Evolutionary conservation across 2,113 vertebrate species (phyloP).

Genomic region (Argyrosomus japonicus): DNA sequence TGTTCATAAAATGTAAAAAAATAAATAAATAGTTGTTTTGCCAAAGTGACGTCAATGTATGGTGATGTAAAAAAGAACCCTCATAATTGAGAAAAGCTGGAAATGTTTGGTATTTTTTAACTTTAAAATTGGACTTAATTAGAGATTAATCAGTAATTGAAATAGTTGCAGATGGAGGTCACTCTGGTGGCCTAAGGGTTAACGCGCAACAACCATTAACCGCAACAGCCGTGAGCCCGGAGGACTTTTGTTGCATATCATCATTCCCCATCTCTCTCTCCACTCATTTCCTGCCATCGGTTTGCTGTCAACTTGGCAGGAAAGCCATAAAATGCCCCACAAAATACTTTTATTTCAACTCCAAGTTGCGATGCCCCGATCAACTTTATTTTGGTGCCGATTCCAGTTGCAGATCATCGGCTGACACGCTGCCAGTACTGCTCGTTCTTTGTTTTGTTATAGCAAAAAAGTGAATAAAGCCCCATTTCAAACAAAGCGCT

Average conservation of each 20-base stretch:
- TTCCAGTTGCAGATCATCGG: no score
- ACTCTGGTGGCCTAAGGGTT: neutral
- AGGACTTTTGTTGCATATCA: neutral
- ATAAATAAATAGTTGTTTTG: neutral
- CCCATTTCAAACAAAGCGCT: no score
- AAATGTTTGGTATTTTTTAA: no score
- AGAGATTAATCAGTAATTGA: neutral
- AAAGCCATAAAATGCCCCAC: neutral
- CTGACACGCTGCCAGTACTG: no score
- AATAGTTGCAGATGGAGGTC: neutral
- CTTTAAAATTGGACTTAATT: neutral
- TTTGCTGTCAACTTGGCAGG: neutral
- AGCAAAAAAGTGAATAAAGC: no score
- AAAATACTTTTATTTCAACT: no score
- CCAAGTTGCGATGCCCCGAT: no score
- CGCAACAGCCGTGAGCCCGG: no score
- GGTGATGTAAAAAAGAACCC: no score
- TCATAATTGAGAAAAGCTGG: neutral
- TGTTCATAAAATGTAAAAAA: neutral
- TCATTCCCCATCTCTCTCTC: neutral
- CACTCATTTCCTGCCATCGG: neutral
- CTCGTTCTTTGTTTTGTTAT: no score
- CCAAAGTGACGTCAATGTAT: neutral
- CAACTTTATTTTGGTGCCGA: no score
- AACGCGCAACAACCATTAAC: neutral